Evolutionary conservation across 2,888 invertebrate genomes (phyloP).

Genomic region (Sesamia inferens): DNA sequence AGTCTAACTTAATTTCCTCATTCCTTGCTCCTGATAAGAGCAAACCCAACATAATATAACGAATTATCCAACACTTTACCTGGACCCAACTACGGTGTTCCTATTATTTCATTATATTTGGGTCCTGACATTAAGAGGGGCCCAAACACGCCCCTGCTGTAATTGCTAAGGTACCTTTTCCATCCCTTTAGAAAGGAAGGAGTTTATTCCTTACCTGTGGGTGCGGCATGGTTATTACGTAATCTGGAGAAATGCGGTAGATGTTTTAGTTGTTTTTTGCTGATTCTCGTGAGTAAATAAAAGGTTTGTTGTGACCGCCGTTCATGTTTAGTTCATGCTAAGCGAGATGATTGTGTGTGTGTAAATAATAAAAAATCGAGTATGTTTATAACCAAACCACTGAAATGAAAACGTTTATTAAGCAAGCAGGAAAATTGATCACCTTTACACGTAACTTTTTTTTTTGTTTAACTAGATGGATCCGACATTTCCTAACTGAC

Average conservation of each 20-base stretch:
- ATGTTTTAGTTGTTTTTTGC: background rate
- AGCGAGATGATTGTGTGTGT: background rate
- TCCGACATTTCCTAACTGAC: too few species aligned
- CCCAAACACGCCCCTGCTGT: constrained; percentile 26
- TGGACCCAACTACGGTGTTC: constrained; percentile 27
- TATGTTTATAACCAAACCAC: too few species aligned
- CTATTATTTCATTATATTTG: constrained; percentile 50
- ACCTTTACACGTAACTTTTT: too few species aligned
- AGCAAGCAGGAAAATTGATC: too few species aligned
- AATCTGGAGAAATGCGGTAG: constrained; percentile 29
- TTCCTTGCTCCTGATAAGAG: constrained; percentile 17
- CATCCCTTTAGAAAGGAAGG: constrained; percentile 41
- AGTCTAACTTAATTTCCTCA: constrained; percentile 28
- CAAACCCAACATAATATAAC: constrained; percentile 23
- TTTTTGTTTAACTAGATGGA: too few species aligned
- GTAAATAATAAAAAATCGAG: too few species aligned
- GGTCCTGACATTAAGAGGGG: constrained; percentile 29
- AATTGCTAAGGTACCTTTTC: constrained; percentile 55
- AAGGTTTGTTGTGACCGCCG: background rate
- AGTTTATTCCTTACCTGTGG: constrained; percentile 39
- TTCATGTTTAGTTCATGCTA: background rate
- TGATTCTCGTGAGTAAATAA: background rate
- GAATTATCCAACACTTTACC: constrained; percentile 27
- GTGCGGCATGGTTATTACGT: constrained; percentile 38
- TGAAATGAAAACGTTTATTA: too few species aligned